Conservation (phyloP, 2,888 invertebrate genomes). For the Plemyria rubiginata region DNA sequence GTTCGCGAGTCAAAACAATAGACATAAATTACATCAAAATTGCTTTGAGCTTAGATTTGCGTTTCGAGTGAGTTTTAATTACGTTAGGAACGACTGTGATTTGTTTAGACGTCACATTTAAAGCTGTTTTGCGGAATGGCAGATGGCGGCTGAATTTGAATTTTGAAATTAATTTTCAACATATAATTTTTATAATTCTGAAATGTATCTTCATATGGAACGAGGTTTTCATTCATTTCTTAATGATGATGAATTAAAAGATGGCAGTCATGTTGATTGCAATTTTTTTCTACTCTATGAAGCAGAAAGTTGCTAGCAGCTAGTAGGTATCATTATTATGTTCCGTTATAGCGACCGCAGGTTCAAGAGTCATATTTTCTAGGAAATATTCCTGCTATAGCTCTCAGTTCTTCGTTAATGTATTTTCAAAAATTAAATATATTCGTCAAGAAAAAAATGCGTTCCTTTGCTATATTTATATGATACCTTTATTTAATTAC, state of each 20-base stretch:
- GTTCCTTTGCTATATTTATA: no score
- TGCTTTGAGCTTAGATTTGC: slow-evolving; percentile 41
- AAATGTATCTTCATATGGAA: not conserved
- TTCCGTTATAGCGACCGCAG: no score
- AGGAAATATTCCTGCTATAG: no score
- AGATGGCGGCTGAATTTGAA: slow-evolving; percentile 11
- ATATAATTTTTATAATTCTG: not conserved
- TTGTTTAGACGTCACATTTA: slow-evolving; percentile 27
- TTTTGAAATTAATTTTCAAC: not conserved
- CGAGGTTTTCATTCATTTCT: not conserved
- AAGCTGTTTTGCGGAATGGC: slow-evolving; percentile 10
- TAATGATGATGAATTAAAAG: not conserved
- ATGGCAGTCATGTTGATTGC: not conserved
- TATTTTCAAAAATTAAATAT: no score
- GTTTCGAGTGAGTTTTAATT: slow-evolving; percentile 36
- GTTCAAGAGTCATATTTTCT: no score
- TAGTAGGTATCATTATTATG: no score
- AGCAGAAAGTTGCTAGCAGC: not conserved
- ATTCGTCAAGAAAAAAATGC: no score
- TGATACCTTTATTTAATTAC: no score
- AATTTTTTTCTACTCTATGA: not conserved
- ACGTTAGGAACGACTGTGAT: slow-evolving; percentile 25
- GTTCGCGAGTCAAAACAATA: slow-evolving; percentile 46
- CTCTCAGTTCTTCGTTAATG: no score
- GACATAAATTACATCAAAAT: slow-evolving; percentile 44